These are phyloP conservation scores for Amphibalanus amphitrite DNA, from an alignment of 1,140 invertebrate species.

Conservation along the genomic window DNA sequence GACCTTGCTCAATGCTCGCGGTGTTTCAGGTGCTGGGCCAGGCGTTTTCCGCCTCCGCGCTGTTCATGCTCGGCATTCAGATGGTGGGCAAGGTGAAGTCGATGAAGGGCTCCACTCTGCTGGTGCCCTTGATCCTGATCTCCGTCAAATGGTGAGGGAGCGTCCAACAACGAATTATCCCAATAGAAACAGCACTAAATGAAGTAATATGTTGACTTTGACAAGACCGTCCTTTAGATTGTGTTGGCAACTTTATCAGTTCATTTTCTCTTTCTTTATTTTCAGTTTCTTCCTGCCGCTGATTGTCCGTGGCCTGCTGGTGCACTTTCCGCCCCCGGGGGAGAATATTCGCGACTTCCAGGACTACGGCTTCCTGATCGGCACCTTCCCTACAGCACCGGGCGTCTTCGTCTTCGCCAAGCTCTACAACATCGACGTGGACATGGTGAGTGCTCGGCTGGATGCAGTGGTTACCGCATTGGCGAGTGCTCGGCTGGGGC, in stretches of 20 bases:
- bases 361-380: constrained; percentile 89
- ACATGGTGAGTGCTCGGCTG: constrained; percentile 33
- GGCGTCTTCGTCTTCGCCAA: constrained; percentile 86
- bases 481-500: too few species aligned
- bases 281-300: constrained; percentile 64
- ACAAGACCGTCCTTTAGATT: too few species aligned
- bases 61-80: constrained; percentile 74
- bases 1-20: too few species aligned
- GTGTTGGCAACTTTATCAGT: too few species aligned
- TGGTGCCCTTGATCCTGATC: constrained; percentile 70
- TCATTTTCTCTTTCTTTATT: constrained; percentile 16
- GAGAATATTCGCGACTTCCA: constrained; percentile 39
- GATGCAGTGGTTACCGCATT: too few species aligned
- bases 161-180: too few species aligned
- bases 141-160: constrained; percentile 63
- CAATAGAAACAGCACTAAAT: too few species aligned
- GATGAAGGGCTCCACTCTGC: constrained; percentile 49
- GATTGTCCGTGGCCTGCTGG: constrained; percentile 48
- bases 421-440: constrained; percentile 66
- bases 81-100: constrained; percentile 81
- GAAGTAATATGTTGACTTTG: too few species aligned
- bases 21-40: constrained; percentile 49
- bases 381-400: constrained; percentile 85
- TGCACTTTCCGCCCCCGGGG: background rate
- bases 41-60: constrained; percentile 73